Conservation (phyloP, 2,797 vertebrate genomes). For the Pachyuromys duprasi region DNA sequence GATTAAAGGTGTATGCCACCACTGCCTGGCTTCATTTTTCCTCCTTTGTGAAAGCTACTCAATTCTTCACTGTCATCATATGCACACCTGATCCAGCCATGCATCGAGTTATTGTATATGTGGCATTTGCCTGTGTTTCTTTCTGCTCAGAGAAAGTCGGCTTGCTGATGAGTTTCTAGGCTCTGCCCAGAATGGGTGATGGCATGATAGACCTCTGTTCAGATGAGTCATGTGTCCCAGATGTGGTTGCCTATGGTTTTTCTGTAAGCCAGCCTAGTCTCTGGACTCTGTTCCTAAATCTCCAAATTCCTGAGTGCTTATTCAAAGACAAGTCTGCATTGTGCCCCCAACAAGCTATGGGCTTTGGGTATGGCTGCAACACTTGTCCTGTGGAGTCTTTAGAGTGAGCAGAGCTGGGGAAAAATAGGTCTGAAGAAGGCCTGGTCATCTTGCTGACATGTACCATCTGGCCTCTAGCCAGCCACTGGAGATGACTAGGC, state of each 20-base stretch:
- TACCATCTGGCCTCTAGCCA: not conserved
- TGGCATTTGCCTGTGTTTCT: not conserved
- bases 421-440: not conserved
- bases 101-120: rapidly evolving
- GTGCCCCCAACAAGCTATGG: not conserved
- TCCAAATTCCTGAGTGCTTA: not conserved
- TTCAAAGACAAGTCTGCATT: not conserved
- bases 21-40: not conserved
- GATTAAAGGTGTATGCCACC: not conserved
- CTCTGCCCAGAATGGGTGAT: not conserved
- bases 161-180: not conserved
- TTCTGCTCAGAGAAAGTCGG: not conserved
- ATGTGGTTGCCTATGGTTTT: not conserved
- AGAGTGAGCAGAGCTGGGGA: not conserved
- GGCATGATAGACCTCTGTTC: not conserved
- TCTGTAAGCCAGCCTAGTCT: not conserved
- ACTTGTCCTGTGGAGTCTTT: not conserved
- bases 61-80: not conserved
- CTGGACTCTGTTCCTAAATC: not conserved
- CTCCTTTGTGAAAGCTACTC: slow-evolving; percentile 10
- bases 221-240: not conserved
- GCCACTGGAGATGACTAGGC: not conserved
- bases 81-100: not conserved
- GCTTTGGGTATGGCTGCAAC: not conserved
- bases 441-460: not conserved